Conservation (phyloP, 2,113 vertebrate genomes). For the Bungarus multicinctus region DNA sequence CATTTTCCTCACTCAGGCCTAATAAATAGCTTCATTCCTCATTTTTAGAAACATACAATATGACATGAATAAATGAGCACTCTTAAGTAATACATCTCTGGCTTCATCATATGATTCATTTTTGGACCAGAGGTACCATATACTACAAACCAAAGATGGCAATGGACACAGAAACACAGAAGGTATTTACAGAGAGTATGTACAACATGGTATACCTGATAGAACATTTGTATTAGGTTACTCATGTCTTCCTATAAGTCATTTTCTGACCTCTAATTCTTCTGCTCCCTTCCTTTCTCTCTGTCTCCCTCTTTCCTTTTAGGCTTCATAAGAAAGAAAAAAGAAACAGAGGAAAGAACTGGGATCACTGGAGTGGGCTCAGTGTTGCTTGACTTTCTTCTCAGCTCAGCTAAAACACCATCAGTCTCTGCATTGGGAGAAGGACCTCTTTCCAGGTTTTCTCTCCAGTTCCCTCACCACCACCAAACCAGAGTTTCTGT, state of each 20-base stretch:
- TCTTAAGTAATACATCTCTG: background rate
- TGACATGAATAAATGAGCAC: background rate
- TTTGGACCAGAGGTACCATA: too few relatives aligned
- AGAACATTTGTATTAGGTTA: too few relatives aligned
- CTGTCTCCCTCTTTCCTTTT: background rate
- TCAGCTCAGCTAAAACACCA: background rate
- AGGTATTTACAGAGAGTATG: too few relatives aligned
- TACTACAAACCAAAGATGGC: too few relatives aligned
- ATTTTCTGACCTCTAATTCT: too few relatives aligned
- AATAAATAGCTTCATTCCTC: too few relatives aligned
- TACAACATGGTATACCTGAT: too few relatives aligned
- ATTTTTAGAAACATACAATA: background rate
- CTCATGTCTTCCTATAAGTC: too few relatives aligned
- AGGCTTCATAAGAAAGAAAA: background rate
- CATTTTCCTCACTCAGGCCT: too few relatives aligned
- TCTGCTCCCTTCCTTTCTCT: too few relatives aligned
- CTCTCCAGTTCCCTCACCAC: background rate
- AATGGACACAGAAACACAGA: too few relatives aligned
- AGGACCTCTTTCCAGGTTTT: background rate
- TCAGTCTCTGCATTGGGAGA: background rate
- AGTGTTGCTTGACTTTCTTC: background rate
- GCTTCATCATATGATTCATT: too few relatives aligned
- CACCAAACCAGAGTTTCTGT: background rate
- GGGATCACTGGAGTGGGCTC: background rate
- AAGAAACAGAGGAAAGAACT: background rate